Base-by-base conservation (phyloP, 2,888 invertebrate species). In the Chymomyza procnemis region DNA sequence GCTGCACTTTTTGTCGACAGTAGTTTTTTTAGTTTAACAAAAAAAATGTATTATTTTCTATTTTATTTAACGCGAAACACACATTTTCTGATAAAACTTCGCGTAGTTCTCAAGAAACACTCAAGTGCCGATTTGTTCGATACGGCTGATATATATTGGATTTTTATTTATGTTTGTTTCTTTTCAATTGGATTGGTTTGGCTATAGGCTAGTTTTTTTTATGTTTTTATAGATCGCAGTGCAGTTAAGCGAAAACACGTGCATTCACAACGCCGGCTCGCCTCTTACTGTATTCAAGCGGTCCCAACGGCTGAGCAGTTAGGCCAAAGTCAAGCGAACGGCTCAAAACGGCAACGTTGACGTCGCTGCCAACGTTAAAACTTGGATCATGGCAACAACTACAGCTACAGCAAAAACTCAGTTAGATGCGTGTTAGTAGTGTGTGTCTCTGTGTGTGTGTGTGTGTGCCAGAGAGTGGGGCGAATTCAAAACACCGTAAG, bases 241-340 rank as follows among this genome's bases (percentile, higher is more conserved):
- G 74, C 74, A 74, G 74, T 75, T 76, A 85, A 86, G 84, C 85
- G 86, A 87, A 83, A 90, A 90, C 90, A 90, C 91, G 90, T 91
- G 90, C 90, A 88, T 88, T 84, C 90, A 88, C 91, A 89, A 84
- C 88, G 89, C 88, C 88, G 89, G 90, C 87, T 90, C 88, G 89
- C 89, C 89, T 90, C 91, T 90, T 91, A 91, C 91, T 91, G 91
- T 90, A 91, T 89, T 89, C 85, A 84, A 90, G 88, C 84, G 88
- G 87, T 88, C 83, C 87, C 83, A 82, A 87, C 86, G 80, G 83
- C 81, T 78, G 83, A 87, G 83, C 89, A 88, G 88, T 89, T 89
- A 89, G 89, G 86, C 88, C 85, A 86, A 88, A 88, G 85, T 86
- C 83, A 79, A 68, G 68, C 79, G 76, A 71, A 74, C 62, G 66